These are phyloP conservation scores for Halichondria panicea DNA, from an alignment of 37 sponge, comb jelly and placozoan genomes.

Conservation along the genomic window DNA sequence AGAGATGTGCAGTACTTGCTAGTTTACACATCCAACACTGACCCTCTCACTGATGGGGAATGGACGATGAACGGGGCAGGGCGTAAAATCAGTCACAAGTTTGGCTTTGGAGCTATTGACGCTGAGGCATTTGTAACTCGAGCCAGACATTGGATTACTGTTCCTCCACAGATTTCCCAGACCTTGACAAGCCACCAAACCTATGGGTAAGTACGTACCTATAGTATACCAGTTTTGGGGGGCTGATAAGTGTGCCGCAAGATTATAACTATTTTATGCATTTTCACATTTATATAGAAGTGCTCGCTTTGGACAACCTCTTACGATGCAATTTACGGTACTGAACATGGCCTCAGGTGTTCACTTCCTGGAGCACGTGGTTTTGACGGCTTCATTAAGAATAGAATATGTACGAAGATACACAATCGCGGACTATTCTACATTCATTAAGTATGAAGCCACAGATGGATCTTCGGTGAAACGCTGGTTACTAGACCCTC, in stretches of 20 bases:
- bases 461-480: not conserved
- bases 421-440: not conserved
- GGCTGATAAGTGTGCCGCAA: too few species aligned
- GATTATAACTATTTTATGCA: too few species aligned
- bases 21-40: conserved; percentile 38
- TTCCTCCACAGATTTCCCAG: conserved; percentile 45
- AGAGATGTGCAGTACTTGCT: conserved; percentile 93
- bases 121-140: conserved; percentile 74
- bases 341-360: too few species aligned
- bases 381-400: conserved; percentile 11
- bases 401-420: not conserved
- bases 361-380: conserved; percentile 62
- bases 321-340: too few species aligned
- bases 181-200: too few species aligned
- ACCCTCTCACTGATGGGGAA: too few species aligned
- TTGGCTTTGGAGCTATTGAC: conserved; percentile 93
- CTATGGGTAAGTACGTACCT: too few species aligned
- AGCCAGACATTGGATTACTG: conserved; percentile 80
- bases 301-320: too few species aligned
- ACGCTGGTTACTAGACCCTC: conserved; percentile 15
- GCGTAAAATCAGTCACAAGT: conserved; percentile 63
- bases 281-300: too few species aligned
- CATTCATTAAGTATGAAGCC: too few species aligned
- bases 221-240: too few species aligned
- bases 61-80: conserved; percentile 85